Percentiles rank a stretch among this genome's conserved stretches.
Evolutionary conservation across 1,140 invertebrate species (phyloP).

Genomic region (Dreissena polymorpha): DNA sequence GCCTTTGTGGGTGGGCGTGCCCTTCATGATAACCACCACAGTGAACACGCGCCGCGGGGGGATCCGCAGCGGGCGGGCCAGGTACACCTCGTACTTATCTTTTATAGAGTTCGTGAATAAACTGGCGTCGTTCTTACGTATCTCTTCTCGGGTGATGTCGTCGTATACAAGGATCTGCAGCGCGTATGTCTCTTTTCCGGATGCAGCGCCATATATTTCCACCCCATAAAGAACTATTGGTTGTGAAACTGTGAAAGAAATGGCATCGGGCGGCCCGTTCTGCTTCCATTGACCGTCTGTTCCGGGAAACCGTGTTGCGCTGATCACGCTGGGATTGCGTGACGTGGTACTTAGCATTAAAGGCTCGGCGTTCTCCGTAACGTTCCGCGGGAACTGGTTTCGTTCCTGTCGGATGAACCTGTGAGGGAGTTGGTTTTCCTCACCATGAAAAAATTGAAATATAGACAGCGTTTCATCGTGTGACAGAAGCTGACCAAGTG

Average conservation of each 20-base stretch:
- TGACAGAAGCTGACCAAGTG: conserved; percentile 34
- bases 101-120: conserved; percentile 31
- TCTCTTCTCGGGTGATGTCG: conserved; percentile 36
- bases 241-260: conserved; percentile 40
- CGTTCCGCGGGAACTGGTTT: conserved; percentile 9
- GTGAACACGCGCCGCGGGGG: conserved; percentile 35
- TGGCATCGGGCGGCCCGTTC: conserved; percentile 42
- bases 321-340: not conserved
- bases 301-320: conserved; percentile 10
- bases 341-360: conserved; percentile 5
- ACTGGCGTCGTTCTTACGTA: conserved; percentile 27
- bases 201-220: conserved; percentile 21
- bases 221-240: conserved; percentile 41
- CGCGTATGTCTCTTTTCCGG: conserved; percentile 31
- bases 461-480: conserved; percentile 50
- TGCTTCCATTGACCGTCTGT: conserved; percentile 47
- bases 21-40: conserved; percentile 31
- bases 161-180: conserved; percentile 28
- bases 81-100: conserved; percentile 33
- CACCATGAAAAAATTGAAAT: conserved; percentile 52
- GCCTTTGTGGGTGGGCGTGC: conserved; percentile 35
- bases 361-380: conserved; percentile 35
- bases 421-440: conserved; percentile 46
- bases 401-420: conserved; percentile 35
- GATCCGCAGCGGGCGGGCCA: conserved; percentile 24